Conservation (phyloP, 1,140 invertebrate genomes). For the Drosophila sulfurigaster region DNA sequence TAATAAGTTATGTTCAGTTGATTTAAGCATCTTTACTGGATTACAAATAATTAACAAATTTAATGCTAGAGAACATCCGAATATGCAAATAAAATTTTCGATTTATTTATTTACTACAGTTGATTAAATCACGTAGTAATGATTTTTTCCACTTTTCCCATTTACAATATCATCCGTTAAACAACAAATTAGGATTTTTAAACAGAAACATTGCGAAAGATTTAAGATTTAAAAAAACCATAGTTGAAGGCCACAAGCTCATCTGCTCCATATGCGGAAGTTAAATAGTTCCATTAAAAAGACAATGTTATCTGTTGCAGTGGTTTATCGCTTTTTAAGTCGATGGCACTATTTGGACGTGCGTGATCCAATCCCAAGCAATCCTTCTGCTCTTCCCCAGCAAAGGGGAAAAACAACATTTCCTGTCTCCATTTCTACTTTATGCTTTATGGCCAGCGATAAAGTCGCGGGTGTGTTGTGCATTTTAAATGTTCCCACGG, state of each 20-base stretch:
- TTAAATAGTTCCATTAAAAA: conserved; percentile 29
- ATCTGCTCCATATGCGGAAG: not conserved
- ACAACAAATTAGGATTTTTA: too few species aligned
- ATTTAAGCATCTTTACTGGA: too few species aligned
- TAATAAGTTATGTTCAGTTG: too few species aligned
- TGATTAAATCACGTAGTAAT: too few species aligned
- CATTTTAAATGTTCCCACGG: conserved; percentile 43
- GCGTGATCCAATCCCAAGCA: conserved; percentile 57
- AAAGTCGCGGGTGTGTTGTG: conserved; percentile 36
- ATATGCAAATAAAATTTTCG: too few species aligned
- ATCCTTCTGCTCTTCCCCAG: conserved; percentile 18
- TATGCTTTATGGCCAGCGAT: conserved; percentile 46
- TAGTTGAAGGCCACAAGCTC: not conserved
- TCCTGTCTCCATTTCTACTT: conserved; percentile 68
- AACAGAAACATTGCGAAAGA: not conserved
- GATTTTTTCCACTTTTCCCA: too few species aligned
- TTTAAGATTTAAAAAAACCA: not conserved
- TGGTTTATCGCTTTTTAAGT: conserved; percentile 68
- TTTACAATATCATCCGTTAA: too few species aligned
- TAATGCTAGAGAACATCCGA: too few species aligned
- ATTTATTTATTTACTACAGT: too few species aligned
- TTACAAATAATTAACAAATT: too few species aligned
- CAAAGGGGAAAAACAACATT: conserved; percentile 38
- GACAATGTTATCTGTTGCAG: conserved; percentile 64
- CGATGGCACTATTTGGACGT: conserved; percentile 42